Base-by-base conservation (phyloP, 1,140 invertebrate species). In the Tetragnatha versicolor region DNA sequence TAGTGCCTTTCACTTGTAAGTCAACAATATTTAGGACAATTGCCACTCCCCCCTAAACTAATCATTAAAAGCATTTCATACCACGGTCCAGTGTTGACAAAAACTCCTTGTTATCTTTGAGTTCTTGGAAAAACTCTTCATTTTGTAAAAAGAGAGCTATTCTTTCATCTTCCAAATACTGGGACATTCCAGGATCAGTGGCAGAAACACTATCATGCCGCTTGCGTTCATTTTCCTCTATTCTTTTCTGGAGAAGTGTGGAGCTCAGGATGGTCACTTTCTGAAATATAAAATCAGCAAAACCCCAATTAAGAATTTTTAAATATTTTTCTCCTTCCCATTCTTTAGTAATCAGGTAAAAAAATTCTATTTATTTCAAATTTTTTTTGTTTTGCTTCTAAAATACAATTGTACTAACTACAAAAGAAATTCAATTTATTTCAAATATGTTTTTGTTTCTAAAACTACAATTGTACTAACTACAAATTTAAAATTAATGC, bases 101-200 rank as follows among this genome's bases (percentile, higher is more conserved):
- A 83, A 97, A 97, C 83, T 96, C 94, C 85, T 94, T 91, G 84
- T 97, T 95, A 89, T 92, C 92, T 76, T 93, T 87, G 37, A 97
- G 86, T 84, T 95, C 93, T 49, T 92, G 90, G 90, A 97, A 92
- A 83, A 97, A 97, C 86, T 97, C 94, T 85, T 95, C 93, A 84
- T 96, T 96, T 85, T 97, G 94, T 63, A 97, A 86, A 86, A 95
- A 93, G 66, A 95, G 89, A 0, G 94, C 94, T 76, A 97, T 93
- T 80, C 92, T 88, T 85, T 94, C 93, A 83, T 94, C 93, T 81
- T 91, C 91, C 69, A 91, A 86, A 83, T 89, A 88, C 82, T 88
- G 89, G 0, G 89, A 87, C 42, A 89, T 83, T 63, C 88, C 88
- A 33, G 86, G 85, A 81, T 89, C 88, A 42, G 83, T 84, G 31